Percentiles rank a stretch among this genome's conserved stretches.
Conservation (phyloP, 2,888 invertebrate species). For the Thysanoteuthis rhombus region DNA sequence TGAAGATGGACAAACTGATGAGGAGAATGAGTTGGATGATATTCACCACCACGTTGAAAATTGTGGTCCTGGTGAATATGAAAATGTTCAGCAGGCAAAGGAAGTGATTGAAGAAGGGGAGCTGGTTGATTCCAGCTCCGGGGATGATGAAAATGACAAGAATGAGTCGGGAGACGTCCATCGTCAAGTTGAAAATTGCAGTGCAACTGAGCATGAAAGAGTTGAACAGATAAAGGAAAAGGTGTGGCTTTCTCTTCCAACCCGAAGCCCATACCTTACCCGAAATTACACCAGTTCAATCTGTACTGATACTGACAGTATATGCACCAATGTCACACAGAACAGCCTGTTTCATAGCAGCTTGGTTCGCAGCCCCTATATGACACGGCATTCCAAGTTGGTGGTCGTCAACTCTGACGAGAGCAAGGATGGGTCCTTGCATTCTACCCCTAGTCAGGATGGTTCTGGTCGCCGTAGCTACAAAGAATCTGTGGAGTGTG, state of each 20-base stretch:
- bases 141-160: conserved; percentile 27
- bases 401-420: background rate
- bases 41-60: conserved; percentile 23
- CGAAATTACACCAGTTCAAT: background rate
- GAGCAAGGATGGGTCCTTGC: background rate
- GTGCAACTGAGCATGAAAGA: background rate
- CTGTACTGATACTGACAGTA: background rate
- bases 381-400: background rate
- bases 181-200: conserved; percentile 29
- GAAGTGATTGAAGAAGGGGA: conserved; percentile 13
- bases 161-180: background rate
- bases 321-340: background rate
- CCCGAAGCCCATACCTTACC: background rate
- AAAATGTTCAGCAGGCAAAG: conserved; percentile 23
- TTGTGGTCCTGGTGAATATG: conserved; percentile 15
- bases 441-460: background rate
- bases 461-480: too few relatives aligned
- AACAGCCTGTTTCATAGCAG: background rate
- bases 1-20: conserved; percentile 20
- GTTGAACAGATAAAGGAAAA: conserved; percentile 25
- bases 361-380: background rate
- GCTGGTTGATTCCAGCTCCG: background rate
- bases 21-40: background rate
- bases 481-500: background rate
- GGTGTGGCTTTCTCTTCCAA: background rate